phyloP scores from a whole-genome alignment of 2,888 invertebrate genomes.

The Apotomis betuletana region DNA sequence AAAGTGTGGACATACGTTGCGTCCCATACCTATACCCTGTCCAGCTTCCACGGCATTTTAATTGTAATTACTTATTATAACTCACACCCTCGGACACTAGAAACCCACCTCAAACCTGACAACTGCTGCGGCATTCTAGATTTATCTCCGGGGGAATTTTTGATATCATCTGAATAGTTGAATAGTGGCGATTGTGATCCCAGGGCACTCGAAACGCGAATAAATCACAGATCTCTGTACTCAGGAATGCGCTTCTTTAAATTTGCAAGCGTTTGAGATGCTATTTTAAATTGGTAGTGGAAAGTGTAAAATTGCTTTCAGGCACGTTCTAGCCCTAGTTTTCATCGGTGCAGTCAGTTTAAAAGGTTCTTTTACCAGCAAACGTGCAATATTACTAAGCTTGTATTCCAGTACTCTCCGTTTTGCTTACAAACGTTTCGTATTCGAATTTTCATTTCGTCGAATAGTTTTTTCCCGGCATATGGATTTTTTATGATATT shows the following conservation, averaged over 20 bases:
- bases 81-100: not conserved
- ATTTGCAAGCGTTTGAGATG: constrained; percentile 14
- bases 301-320: constrained; percentile 14
- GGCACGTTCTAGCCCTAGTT: constrained; percentile 8
- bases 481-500: too few species aligned
- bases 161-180: constrained; percentile 42
- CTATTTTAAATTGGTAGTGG: constrained; percentile 26
- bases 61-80: too few species aligned
- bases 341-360: constrained; percentile 1
- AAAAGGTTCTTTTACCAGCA: not conserved
- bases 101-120: constrained; percentile 26
- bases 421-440: too few species aligned
- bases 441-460: too few species aligned
- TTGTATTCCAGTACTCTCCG: too few species aligned
- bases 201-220: constrained; percentile 19
- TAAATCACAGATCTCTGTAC: constrained; percentile 26
- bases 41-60: too few species aligned
- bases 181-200: constrained; percentile 33
- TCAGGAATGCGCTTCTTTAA: constrained; percentile 12
- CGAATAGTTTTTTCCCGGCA: too few species aligned
- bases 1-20: too few species aligned
- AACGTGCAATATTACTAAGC: not conserved
- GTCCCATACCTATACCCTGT: too few species aligned
- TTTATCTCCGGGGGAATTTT: constrained; percentile 35
- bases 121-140: constrained; percentile 36